Conservation (phyloP, 2,797 vertebrate genomes). For the Cyclura pinguis region DNA sequence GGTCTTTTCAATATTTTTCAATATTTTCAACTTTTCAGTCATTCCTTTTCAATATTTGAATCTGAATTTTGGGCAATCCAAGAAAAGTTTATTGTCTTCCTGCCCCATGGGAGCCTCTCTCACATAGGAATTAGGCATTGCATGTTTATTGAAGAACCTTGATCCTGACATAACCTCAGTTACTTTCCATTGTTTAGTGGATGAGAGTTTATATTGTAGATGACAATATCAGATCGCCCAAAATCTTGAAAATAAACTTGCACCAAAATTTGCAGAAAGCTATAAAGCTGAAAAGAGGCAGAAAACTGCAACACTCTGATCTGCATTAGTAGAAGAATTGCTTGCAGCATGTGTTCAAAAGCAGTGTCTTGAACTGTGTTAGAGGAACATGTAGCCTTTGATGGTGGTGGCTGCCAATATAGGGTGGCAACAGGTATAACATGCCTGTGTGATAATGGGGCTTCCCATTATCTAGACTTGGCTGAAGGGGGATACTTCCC, state of each 20-base stretch:
- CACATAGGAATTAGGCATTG: constrained; percentile 36
- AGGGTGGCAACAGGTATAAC: neutral
- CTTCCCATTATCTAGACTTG: no score
- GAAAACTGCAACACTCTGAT: neutral
- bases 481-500: no score
- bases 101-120: neutral
- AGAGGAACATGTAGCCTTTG: neutral
- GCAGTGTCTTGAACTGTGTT: neutral
- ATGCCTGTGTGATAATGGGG: no score
- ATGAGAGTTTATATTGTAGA: constrained; percentile 19
- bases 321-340: neutral
- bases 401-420: neutral
- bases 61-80: no score
- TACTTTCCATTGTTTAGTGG: constrained; percentile 14
- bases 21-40: no score
- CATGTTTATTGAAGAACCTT: neutral
- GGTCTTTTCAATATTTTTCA: no score
- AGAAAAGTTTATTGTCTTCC: no score
- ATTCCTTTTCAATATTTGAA: no score
- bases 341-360: neutral
- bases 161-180: constrained; percentile 12
- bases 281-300: neutral
- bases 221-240: neutral
- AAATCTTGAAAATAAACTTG: constrained; percentile 15
- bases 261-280: neutral